A percentile compares a stretch with the other conserved stretches of the same genome.
Evolutionary conservation across 23 tunicate species (phyloP).

Genomic region (Ascidia mentula): DNA sequence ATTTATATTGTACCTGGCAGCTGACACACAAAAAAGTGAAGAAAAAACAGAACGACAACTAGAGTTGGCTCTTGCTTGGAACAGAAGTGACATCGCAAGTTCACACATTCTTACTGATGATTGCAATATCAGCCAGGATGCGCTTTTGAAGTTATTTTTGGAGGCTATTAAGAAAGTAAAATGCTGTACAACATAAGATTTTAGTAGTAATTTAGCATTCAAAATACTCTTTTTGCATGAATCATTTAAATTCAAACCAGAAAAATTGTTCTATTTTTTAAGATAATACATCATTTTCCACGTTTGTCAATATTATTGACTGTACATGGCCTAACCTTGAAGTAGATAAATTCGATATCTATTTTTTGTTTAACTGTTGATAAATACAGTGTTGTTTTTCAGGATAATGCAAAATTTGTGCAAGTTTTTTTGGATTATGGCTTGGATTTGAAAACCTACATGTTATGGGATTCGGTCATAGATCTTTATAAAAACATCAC

Average conservation of each 20-base stretch:
- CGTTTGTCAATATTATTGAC: too few relatives aligned
- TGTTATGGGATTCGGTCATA: background rate
- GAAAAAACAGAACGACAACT: constrained; percentile 16
- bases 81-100: constrained; percentile 67
- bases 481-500: background rate
- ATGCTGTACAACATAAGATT: background rate
- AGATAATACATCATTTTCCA: too few relatives aligned
- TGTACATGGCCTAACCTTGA: too few relatives aligned
- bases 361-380: too few relatives aligned
- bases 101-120: constrained; percentile 62
- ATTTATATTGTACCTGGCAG: background rate
- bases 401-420: constrained; percentile 54
- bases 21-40: background rate
- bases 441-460: background rate
- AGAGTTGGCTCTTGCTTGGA: constrained; percentile 66
- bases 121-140: background rate
- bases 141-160: constrained; percentile 8
- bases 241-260: too few relatives aligned
- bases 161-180: constrained; percentile 23
- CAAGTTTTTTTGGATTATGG: constrained; percentile 40
- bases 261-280: too few relatives aligned
- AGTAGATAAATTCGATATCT: too few relatives aligned
- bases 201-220: too few relatives aligned
- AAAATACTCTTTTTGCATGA: too few relatives aligned
- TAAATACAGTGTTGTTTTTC: too few relatives aligned